Evolutionary conservation across 2,113 vertebrate genomes (phyloP).

Genomic region (Tringa solitaria): DNA sequence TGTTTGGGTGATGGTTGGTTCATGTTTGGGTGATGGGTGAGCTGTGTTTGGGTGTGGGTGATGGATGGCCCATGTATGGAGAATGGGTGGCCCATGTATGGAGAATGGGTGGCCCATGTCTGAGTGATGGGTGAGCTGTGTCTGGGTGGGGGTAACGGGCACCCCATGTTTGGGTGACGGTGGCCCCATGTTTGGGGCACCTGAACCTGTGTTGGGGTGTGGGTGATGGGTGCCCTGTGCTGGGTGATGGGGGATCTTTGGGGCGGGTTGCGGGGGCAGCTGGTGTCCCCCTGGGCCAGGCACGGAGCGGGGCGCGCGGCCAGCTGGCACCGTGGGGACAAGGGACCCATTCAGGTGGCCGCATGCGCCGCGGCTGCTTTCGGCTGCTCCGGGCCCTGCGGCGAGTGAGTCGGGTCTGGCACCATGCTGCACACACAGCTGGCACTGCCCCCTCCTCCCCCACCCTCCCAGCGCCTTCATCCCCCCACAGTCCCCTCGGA

Average conservation of each 20-base stretch:
- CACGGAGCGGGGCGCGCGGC: neutral
- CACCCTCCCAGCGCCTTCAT: neutral
- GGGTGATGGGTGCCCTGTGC: no score
- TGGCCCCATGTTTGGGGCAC: no score
- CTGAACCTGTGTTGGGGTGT: neutral
- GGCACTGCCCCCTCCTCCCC: neutral
- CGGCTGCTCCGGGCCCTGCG: neutral
- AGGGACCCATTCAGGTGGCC: conserved; percentile 8
- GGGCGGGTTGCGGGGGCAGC: neutral
- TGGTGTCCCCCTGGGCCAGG: conserved; percentile 18
- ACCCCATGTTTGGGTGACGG: neutral
- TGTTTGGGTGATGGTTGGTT: neutral
- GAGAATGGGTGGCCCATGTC: no score
- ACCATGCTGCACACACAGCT: rapidly evolving
- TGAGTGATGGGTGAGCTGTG: no score
- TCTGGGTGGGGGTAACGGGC: neutral
- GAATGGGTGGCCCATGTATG: no score
- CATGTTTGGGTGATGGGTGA: no score
- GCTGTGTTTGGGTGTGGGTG: neutral
- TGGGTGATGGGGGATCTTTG: neutral
- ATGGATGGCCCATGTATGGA: neutral
- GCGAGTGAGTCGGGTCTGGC: neutral
- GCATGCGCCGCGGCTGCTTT: neutral
- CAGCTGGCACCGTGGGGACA: neutral
- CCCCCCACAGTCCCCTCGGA: neutral